These are phyloP conservation scores for Meganola albula DNA, from an alignment of 2,888 invertebrate species.

Conservation along the genomic window DNA sequence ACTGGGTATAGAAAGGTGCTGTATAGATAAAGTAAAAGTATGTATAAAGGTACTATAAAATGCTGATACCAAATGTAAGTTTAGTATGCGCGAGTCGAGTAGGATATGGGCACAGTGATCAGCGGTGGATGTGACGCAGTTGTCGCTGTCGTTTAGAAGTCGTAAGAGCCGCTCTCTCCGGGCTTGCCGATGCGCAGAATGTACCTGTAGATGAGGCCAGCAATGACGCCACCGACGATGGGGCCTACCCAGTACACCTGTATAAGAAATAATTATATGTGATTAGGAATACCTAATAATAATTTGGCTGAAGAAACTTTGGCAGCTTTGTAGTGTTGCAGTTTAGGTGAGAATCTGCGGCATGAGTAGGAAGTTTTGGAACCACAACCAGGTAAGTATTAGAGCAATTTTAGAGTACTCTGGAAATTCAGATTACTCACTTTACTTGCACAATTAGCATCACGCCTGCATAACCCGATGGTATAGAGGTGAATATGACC, in stretches of 20 bases:
- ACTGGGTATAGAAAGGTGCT: no score
- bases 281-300: background rate
- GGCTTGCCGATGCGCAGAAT: conserved; percentile 83
- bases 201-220: conserved; percentile 85
- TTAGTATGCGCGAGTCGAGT: conserved; percentile 26
- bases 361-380: no score
- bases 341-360: no score
- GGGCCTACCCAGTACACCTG: conserved; percentile 94
- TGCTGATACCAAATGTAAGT: conserved; percentile 2
- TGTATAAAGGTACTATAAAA: no score
- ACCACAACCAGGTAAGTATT: no score
- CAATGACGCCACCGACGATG: conserved; percentile 84
- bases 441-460: no score
- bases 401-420: no score
- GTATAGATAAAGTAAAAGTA: no score
- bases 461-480: no score
- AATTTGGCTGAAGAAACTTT: background rate
- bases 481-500: no score
- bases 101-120: conserved; percentile 22
- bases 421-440: no score
- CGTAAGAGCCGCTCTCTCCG: conserved; percentile 86
- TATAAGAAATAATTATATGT: conserved; percentile 14
- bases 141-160: conserved; percentile 75
- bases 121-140: conserved; percentile 2
- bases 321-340: no score